Evolutionary conservation across 2,113 vertebrate genomes (phyloP), one percentile per base, ranked within the genome.

Genomic region (Tylochromis polylepis): DNA sequence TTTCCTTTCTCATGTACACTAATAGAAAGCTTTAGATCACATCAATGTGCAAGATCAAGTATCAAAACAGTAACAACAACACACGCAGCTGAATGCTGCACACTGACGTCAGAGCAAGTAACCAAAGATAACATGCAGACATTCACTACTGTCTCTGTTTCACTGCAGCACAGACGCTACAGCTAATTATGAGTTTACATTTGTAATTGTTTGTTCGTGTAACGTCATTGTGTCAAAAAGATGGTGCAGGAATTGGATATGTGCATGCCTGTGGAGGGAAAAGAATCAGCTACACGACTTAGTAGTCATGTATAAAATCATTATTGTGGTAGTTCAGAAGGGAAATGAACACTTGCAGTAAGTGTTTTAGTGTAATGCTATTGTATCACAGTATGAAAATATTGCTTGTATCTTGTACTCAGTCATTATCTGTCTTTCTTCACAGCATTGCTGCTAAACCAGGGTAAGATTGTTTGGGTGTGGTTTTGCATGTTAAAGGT

Each of bases 361-460:
- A 31, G 22, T 53, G 51, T 29, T 20, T 75, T 18, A 11, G 4
- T 77, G 11, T 20, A 4, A 29, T 20, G 24, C 20, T 36, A 10
- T 31, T 51, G n/a, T 53, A 15, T 81, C 20, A 41, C 4, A 1
- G 27, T 5, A 1, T 82, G 7, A 12, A 29, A 49, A 34, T 49
- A 4, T 53, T 65, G 24, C 9, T 18, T 16, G 31, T 49, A 15
- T 22, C 8, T 29, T 78, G 75, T 85, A 59, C 79, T 92, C 82
- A 94, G 85, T 90, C 49, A 81, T 59, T 94, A 89, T 93, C 20
- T 94, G 60, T 90, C 85, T 95, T 82, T 96, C 88, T 96, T 94
- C 82, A 90, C 95, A 97, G 96, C 96, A 84, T 91, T 97, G 85
- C 95, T 97, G 11, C 94, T 97, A 56, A 97, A 95, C 91, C 97